These are phyloP conservation scores for Parnassius smintheus DNA, from an alignment of 2,888 invertebrate genomes.

Conservation along the genomic window DNA sequence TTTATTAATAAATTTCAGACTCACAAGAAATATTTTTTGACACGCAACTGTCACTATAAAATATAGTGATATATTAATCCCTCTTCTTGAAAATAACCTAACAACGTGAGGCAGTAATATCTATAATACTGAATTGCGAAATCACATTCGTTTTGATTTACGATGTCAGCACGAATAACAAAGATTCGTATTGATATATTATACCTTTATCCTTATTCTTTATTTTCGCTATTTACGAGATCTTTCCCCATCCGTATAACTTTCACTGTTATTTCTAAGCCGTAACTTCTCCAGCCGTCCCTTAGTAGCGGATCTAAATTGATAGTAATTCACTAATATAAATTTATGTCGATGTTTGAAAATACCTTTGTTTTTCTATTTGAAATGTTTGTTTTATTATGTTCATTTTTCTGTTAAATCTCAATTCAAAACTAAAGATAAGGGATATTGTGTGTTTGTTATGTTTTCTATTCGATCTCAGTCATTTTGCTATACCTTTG, in stretches of 20 bases:
- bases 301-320: conserved; percentile 25
- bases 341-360: conserved; percentile 22
- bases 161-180: conserved; percentile 75
- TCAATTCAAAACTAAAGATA: too few relatives aligned
- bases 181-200: conserved; percentile 81
- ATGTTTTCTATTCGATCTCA: too few relatives aligned
- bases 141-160: conserved; percentile 76
- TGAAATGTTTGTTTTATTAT: not conserved
- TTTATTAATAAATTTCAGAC: too few relatives aligned
- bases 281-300: conserved; percentile 61
- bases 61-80: conserved; percentile 34
- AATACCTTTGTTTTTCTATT: conserved; percentile 8
- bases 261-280: conserved; percentile 75
- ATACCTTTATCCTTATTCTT: conserved; percentile 79
- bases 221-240: conserved; percentile 76
- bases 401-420: not conserved
- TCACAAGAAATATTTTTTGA: too few relatives aligned
- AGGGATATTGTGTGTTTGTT: too few relatives aligned
- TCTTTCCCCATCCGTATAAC: conserved; percentile 74
- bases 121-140: conserved; percentile 16
- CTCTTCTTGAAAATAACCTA: conserved; percentile 33
- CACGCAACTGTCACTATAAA: conserved; percentile 25
- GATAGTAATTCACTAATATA: conserved; percentile 27
- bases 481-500: too few relatives aligned
- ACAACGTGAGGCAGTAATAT: conserved; percentile 16